phyloP scores from a whole-genome alignment of 2,113 vertebrate genomes.

The Andinoacara biseriatus region DNA sequence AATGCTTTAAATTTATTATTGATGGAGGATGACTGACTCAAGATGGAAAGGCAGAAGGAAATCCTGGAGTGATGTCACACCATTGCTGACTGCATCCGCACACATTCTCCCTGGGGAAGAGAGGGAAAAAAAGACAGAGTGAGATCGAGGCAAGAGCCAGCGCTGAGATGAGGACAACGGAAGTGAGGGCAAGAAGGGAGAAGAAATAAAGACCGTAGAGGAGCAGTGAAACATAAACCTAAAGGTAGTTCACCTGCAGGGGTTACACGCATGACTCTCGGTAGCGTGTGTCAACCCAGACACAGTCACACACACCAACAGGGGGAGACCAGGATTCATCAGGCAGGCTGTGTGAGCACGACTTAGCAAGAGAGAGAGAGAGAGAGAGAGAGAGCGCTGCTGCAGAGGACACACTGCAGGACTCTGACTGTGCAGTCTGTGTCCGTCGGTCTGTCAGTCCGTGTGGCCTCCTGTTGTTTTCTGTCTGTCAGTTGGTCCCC shows the following conservation, averaged over 20 bases:
- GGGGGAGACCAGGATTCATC: constrained; percentile 33
- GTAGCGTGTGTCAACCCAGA: not conserved
- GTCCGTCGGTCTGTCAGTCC: constrained; percentile 9
- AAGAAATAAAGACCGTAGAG: not conserved
- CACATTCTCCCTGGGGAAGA: not conserved
- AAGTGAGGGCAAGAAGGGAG: not conserved
- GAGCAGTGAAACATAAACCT: not conserved
- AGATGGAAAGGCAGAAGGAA: constrained; percentile 48
- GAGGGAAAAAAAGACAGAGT: not conserved
- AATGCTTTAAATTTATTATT: not conserved
- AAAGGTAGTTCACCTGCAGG: constrained; percentile 33
- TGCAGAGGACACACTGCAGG: constrained; percentile 36
- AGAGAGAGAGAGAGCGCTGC: constrained; percentile 17
- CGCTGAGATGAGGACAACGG: not conserved
- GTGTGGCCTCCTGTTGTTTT: not conserved
- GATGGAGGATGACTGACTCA: not conserved
- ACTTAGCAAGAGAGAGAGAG: constrained; percentile 16
- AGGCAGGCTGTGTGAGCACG: not conserved
- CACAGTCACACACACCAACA: constrained; percentile 3
- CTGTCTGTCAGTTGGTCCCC: not conserved
- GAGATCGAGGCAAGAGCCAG: not conserved
- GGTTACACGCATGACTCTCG: not conserved
- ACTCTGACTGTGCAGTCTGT: constrained; percentile 7
- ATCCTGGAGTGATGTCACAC: constrained; percentile 72
- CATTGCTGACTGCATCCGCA: constrained; percentile 14